A percentile compares a stretch with the other conserved stretches of the same genome.
phyloP scores from a whole-genome alignment of 2,113 vertebrate species.

The Lepisosteus osseus region DNA sequence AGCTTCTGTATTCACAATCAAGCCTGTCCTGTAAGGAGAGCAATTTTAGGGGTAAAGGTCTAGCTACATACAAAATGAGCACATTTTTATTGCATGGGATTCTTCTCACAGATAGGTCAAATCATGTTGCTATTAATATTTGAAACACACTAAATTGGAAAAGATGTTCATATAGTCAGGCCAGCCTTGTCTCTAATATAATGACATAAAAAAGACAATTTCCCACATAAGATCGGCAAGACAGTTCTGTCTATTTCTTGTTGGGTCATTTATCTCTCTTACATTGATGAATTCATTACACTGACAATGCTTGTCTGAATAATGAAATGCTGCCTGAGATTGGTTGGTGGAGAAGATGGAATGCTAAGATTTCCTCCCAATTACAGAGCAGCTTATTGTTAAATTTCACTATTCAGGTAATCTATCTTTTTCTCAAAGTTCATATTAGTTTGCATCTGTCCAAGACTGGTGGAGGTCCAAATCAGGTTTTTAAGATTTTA shows the following conservation, averaged over 20 bases:
- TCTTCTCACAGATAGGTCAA: conserved; percentile 66
- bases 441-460: conserved; percentile 38
- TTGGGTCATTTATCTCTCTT: conserved; percentile 83
- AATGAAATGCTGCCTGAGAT: conserved; percentile 78
- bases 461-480: conserved; percentile 35
- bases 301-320: conserved; percentile 76
- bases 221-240: conserved; percentile 68
- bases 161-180: conserved; percentile 72
- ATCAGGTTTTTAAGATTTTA: conserved; percentile 46
- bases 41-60: conserved; percentile 35
- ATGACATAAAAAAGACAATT: conserved; percentile 78
- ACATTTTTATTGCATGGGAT: conserved; percentile 34
- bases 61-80: conserved; percentile 33
- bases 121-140: conserved; percentile 81
- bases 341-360: conserved; percentile 66
- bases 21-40: conserved; percentile 32
- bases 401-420: conserved; percentile 56
- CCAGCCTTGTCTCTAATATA: conserved; percentile 77
- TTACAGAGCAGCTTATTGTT: conserved; percentile 65
- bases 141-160: conserved; percentile 79
- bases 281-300: conserved; percentile 85
- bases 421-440: conserved; percentile 54
- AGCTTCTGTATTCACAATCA: conserved; percentile 28
- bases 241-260: conserved; percentile 74
- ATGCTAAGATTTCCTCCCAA: conserved; percentile 65